Evolutionary conservation across 92 coral and sea anemone genomes (phyloP).

Genomic region (Phenganax stokvisi): DNA sequence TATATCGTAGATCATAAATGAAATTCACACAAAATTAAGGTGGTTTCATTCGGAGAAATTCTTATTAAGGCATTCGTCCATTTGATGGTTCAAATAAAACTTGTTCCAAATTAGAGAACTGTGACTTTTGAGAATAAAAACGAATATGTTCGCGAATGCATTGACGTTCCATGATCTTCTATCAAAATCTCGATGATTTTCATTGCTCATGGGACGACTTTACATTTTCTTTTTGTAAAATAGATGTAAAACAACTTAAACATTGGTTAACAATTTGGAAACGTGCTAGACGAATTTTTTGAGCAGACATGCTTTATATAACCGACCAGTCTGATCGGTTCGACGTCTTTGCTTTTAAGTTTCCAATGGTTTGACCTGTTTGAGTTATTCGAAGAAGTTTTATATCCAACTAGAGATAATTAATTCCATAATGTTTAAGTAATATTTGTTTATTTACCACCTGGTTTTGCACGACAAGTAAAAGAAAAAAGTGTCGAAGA

Average conservation of each 20-base stretch:
- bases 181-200: slow-evolving; percentile 20
- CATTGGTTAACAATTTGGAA: neutral
- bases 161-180: slow-evolving; percentile 25
- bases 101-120: neutral
- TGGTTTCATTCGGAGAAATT: no score
- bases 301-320: neutral
- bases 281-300: neutral
- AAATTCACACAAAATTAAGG: no score
- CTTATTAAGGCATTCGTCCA: no score
- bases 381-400: neutral
- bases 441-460: neutral
- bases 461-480: neutral
- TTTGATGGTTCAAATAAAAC: no score
- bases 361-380: neutral
- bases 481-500: slow-evolving; percentile 5
- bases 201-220: slow-evolving; percentile 32
- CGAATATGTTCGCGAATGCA: slow-evolving; percentile 5
- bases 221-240: slow-evolving; percentile 8
- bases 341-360: neutral
- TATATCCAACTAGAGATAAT: neutral
- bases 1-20: no score
- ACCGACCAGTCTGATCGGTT: neutral
- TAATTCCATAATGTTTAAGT: neutral
- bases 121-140: neutral
- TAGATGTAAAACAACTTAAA: neutral